phyloP scores from a whole-genome alignment of 2,113 vertebrate species.

The Labrus mixtus region DNA sequence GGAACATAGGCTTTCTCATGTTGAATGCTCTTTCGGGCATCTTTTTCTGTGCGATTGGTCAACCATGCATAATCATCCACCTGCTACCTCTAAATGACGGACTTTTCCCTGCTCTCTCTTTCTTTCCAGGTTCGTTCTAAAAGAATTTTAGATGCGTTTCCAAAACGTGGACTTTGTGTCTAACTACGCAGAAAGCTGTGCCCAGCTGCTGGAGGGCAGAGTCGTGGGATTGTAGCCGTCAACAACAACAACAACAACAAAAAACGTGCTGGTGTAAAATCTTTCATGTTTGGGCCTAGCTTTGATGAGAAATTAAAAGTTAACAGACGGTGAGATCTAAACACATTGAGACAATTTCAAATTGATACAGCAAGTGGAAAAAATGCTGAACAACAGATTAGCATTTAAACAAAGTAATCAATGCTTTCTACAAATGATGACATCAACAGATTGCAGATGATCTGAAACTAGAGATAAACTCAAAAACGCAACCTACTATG shows the following conservation, averaged over 20 bases:
- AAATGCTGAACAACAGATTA: too few species aligned
- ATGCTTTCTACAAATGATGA: too few species aligned
- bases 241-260: background rate
- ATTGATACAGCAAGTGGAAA: too few species aligned
- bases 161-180: conserved; percentile 63
- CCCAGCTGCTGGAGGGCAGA: conserved; percentile 28
- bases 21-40: conserved; percentile 81
- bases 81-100: conserved; percentile 79
- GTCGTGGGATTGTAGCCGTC: conserved; percentile 31
- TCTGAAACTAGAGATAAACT: background rate
- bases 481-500: too few species aligned
- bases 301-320: background rate
- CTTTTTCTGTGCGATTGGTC: conserved; percentile 78
- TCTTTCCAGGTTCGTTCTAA: conserved; percentile 37
- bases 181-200: conserved; percentile 36
- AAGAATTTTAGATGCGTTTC: conserved; percentile 75
- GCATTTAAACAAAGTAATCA: too few species aligned
- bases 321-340: too few species aligned
- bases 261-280: background rate
- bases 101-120: conserved; percentile 40
- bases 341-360: too few species aligned
- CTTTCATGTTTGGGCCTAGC: background rate
- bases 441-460: background rate
- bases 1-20: conserved; percentile 62
- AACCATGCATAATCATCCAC: conserved; percentile 83